Conservation (phyloP, 64 coral and sea anemone genomes). For the Stichodactyla helianthus region DNA sequence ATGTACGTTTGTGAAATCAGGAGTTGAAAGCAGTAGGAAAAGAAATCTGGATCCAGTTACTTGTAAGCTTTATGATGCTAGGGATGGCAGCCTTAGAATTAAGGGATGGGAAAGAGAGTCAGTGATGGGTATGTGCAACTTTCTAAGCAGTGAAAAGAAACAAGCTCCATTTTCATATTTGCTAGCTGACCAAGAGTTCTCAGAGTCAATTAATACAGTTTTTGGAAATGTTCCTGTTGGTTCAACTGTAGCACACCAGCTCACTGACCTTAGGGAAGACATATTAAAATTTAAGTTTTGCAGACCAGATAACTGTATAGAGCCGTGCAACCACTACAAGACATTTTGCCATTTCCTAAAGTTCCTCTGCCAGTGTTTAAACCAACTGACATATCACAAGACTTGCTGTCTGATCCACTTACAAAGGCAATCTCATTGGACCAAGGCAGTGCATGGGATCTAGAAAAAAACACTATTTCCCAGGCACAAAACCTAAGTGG, state of each 20-base stretch:
- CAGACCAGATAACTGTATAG: constrained; percentile 10
- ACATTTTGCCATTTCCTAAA: constrained; percentile 13
- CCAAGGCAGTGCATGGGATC: not conserved
- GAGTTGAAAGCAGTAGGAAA: not conserved
- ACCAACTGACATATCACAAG: too few relatives aligned
- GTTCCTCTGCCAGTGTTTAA: not conserved
- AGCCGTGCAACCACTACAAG: not conserved
- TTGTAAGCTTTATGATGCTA: constrained; percentile 29
- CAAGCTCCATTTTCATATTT: constrained; percentile 18
- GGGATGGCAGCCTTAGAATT: not conserved
- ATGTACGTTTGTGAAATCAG: constrained; percentile 17
- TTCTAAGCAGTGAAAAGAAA: not conserved
- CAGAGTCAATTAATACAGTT: constrained; percentile 39
- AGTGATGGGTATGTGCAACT: constrained; percentile 17
- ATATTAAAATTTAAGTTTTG: not conserved
- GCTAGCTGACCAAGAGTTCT: constrained; percentile 21
- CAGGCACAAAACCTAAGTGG: not conserved
- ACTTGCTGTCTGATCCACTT: constrained; percentile 10
- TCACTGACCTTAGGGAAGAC: constrained; percentile 21
- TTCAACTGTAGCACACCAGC: constrained; percentile 31
- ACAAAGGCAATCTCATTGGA: constrained; percentile 5
- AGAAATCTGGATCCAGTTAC: constrained; percentile 22
- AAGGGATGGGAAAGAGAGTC: constrained; percentile 7
- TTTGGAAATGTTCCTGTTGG: constrained; percentile 56
- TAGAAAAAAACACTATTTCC: too few relatives aligned